Evolutionary conservation across 2,888 invertebrate genomes (phyloP).

Genomic region (Mimumesa dahlbomi): DNA sequence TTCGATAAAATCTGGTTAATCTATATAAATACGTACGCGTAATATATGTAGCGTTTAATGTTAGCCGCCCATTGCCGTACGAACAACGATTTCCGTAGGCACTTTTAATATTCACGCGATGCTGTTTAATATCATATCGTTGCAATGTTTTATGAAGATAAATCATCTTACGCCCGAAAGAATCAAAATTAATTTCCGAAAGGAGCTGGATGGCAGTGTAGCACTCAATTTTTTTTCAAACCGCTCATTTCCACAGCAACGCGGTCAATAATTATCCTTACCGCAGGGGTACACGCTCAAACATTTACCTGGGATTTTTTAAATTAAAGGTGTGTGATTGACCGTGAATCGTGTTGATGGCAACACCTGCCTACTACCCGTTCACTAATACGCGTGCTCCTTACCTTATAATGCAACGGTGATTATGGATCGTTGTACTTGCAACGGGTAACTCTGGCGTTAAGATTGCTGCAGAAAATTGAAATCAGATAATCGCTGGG

Average conservation of each 20-base stretch:
- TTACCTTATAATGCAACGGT: slow-evolving; percentile 46
- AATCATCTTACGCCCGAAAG: not conserved
- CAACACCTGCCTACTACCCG: slow-evolving; percentile 30
- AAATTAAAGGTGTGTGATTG: slow-evolving; percentile 17
- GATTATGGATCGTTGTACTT: slow-evolving; percentile 63
- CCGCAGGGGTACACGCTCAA: not conserved
- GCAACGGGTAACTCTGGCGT: slow-evolving; percentile 59
- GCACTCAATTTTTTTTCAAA: not conserved
- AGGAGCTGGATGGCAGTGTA: slow-evolving; percentile 1
- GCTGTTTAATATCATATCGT: too few species aligned
- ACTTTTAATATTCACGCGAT: too few species aligned
- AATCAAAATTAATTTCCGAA: slow-evolving; percentile 1
- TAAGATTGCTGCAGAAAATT: slow-evolving; percentile 71
- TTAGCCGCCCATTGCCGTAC: too few species aligned
- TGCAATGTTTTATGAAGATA: too few species aligned
- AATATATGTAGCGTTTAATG: too few species aligned
- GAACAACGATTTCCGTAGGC: too few species aligned
- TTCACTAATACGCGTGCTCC: slow-evolving; percentile 24
- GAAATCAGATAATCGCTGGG: slow-evolving; percentile 72
- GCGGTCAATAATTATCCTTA: slow-evolving; percentile 1
- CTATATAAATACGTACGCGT: too few species aligned
- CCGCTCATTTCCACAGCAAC: not conserved
- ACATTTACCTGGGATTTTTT: slow-evolving; percentile 2
- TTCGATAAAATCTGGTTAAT: too few species aligned
- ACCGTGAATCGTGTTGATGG: slow-evolving; percentile 16